A percentile compares a stretch with the other conserved stretches of the same genome.
phyloP scores from a whole-genome alignment of 2,797 vertebrate species.

The Onychomys torridus region DNA sequence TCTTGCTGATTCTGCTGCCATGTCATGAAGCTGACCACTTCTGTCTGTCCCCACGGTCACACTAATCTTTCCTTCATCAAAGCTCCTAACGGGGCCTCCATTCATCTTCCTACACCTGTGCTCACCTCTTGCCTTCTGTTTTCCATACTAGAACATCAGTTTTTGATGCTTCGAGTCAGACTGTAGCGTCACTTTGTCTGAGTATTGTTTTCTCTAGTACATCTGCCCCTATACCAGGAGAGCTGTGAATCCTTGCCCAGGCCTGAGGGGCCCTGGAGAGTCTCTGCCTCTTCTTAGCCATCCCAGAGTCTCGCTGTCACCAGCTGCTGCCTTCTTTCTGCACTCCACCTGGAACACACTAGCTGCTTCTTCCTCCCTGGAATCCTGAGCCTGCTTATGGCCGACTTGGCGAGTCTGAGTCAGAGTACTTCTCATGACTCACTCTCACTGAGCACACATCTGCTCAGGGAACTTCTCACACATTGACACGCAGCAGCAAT shows the following conservation, averaged over 20 bases:
- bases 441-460: background rate
- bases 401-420: background rate
- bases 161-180: background rate
- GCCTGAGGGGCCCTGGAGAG: background rate
- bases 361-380: background rate
- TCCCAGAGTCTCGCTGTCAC: background rate
- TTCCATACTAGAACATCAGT: background rate
- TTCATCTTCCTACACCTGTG: accelerated
- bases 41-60: background rate
- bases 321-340: background rate
- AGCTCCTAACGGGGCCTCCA: too few relatives aligned
- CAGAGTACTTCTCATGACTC: background rate
- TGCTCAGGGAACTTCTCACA: background rate
- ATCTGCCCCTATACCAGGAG: background rate
- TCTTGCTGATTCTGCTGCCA: background rate
- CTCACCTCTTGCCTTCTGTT: background rate
- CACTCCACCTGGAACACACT: background rate
- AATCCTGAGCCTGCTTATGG: background rate
- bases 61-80: background rate
- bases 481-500: background rate
- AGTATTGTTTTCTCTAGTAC: background rate
- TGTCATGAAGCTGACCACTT: background rate
- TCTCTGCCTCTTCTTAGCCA: background rate
- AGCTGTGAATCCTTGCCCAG: background rate
- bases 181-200: background rate